phyloP scores from a whole-genome alignment of 2,888 invertebrate genomes.

The Arenicola marina region DNA sequence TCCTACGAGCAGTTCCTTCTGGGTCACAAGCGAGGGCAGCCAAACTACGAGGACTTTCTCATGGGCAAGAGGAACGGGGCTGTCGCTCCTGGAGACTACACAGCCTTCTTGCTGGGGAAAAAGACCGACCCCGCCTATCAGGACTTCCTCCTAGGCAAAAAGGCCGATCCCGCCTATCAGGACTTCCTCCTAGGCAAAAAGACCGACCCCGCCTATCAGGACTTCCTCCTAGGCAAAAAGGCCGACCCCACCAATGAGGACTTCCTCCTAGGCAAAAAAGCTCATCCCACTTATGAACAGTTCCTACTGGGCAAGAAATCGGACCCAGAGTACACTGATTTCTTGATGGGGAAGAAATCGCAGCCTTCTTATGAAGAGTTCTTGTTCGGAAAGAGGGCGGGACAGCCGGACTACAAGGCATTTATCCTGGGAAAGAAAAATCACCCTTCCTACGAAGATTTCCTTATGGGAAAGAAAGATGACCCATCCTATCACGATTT shows the following conservation, averaged over 20 bases:
- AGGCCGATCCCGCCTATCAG: slow-evolving; percentile 1
- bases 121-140: slow-evolving; percentile 3
- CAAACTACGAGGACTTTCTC: slow-evolving; percentile 4
- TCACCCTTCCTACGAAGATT: not conserved
- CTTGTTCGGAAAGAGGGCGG: slow-evolving; percentile 10
- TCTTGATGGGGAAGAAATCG: not conserved
- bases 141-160: slow-evolving; percentile 4
- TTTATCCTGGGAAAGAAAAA: slow-evolving; percentile 11
- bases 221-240: slow-evolving; percentile 4
- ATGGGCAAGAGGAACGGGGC: slow-evolving; percentile 5
- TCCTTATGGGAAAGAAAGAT: slow-evolving; percentile 10
- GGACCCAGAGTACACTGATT: slow-evolving; percentile 1
- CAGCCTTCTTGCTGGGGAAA: slow-evolving; percentile 3
- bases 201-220: slow-evolving; percentile 2
- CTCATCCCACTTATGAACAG: not conserved
- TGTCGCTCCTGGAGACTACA: too few species aligned
- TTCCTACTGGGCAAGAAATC: slow-evolving; percentile 13
- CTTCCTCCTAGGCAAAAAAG: slow-evolving; percentile 2
- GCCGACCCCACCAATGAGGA: slow-evolving; percentile 2
- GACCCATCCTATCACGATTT: slow-evolving; percentile 1
- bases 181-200: slow-evolving; percentile 5
- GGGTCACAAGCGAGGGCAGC: slow-evolving; percentile 4
- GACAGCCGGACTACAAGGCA: not conserved
- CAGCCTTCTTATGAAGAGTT: not conserved
- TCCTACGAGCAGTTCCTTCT: slow-evolving; percentile 1